Base-by-base conservation (phyloP, 1,140 invertebrate genomes). In the Aphelinus atriplicis region DNA sequence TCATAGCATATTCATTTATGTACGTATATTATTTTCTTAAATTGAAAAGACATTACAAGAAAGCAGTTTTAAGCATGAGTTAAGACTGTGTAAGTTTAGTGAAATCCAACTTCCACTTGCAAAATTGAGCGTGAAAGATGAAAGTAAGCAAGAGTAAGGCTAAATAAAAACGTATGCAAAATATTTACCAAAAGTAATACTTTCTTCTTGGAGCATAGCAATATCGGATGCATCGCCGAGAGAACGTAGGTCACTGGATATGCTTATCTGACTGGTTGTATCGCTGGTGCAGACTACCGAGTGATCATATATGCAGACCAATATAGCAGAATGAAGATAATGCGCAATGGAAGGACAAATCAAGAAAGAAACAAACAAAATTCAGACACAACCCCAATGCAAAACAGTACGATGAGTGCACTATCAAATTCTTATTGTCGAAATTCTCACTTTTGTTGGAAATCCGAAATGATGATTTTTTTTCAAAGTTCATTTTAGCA, bases 211-310 rank as follows among this genome's bases (percentile, higher is more conserved):
- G 80, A 88, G 83, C 70, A 86, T 87, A 77, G 82, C 81, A 81
- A 85, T 87, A 82, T 88, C 86, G 72, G 87, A 88, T 60, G 84
- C 78, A 80, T 87, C 86, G 73, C 85, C 84, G 67, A 87, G 85
- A 77, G 87, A 88, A 71, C 86, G 84, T 7, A 85, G 84, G 79
- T 88, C 87, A 80, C 87, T 88, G 83, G 86, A 87, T 86, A 88
- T 87, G 83, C 87, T 88, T 87, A 87, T 86, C 80, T 88, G 87
- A 87, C 86, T 88, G 81, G 85, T 82, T 78, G 87, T 84, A 84
- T 88, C 86, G 75, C 84, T 87, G 86, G 83, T 86, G 81, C 75
- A 77, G 78, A 81, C 85, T 81, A 87, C 9, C 51, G 51, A 53
- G 51, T 53, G 51, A 53, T 53, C 26, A 26, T 26, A 26, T 26